Evolutionary conservation across 2,888 invertebrate species (phyloP).

Genomic region (Stenchaetothrips biformis): DNA sequence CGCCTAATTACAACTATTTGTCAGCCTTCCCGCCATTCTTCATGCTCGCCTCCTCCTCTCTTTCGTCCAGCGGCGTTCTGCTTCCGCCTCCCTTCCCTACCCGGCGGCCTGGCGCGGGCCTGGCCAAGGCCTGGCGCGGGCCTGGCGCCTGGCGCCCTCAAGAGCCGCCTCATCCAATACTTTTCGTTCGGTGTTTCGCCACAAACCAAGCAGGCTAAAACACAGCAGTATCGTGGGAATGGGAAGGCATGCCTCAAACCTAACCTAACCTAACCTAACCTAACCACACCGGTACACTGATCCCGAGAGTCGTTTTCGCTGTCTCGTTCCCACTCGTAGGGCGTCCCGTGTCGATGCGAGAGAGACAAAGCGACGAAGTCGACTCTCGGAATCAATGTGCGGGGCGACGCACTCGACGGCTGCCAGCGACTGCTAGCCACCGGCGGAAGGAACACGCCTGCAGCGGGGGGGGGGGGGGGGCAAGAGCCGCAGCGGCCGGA

Average conservation of each 20-base stretch:
- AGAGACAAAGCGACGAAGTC: neutral
- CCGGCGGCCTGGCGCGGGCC: too few species aligned
- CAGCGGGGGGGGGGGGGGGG: neutral
- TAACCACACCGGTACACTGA: too few species aligned
- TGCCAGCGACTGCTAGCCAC: too few species aligned
- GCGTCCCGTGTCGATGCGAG: too few species aligned
- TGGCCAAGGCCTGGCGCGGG: neutral
- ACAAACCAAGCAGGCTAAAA: too few species aligned
- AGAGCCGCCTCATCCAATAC: neutral
- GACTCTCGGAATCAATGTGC: too few species aligned
- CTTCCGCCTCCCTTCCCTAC: neutral
- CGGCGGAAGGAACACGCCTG: too few species aligned
- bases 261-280: too few species aligned
- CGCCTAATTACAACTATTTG: constrained; percentile 19
- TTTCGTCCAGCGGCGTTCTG: neutral
- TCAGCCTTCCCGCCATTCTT: neutral
- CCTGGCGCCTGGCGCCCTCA: neutral
- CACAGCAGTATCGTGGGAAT: too few species aligned
- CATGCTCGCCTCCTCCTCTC: neutral
- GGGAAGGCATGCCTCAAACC: too few species aligned
- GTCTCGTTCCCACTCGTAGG: neutral
- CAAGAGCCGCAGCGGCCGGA: neutral
- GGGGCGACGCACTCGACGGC: too few species aligned
- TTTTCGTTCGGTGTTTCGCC: too few species aligned
- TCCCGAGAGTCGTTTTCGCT: neutral